phyloP scores from a whole-genome alignment of 2,797 vertebrate genomes.

The Coreius guichenoti region DNA sequence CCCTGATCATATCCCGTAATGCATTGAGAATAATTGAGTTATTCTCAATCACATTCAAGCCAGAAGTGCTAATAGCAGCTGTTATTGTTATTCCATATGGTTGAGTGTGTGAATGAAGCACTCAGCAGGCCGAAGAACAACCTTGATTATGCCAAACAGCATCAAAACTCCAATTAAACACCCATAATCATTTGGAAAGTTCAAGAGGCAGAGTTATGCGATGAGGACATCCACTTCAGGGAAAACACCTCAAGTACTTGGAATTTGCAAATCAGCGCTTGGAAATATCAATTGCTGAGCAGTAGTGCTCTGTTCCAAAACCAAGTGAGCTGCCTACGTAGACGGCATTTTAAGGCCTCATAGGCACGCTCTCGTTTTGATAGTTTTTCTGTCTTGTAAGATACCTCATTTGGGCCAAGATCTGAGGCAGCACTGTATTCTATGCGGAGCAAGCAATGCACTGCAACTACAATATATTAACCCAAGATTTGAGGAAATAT shows the following conservation, averaged over 20 bases:
- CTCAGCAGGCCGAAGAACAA: slow-evolving; percentile 36
- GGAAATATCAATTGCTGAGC: slow-evolving; percentile 35
- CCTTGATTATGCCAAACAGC: slow-evolving; percentile 49
- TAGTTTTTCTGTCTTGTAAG: neutral
- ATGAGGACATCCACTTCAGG: slow-evolving; percentile 56
- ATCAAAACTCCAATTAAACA: slow-evolving; percentile 61
- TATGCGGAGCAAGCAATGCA: neutral
- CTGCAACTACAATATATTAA: neutral
- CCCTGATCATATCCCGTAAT: slow-evolving; percentile 10
- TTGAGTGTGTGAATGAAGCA: slow-evolving; percentile 31
- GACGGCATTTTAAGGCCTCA: neutral
- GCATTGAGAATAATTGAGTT: slow-evolving; percentile 38
- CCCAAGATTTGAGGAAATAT: neutral
- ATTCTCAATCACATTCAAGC: slow-evolving; percentile 7
- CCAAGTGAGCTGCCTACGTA: neutral
- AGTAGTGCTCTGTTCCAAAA: slow-evolving; percentile 31
- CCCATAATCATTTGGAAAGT: slow-evolving; percentile 46
- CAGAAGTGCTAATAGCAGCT: slow-evolving; percentile 23
- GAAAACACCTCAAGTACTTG: slow-evolving; percentile 57
- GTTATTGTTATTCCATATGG: slow-evolving; percentile 42
- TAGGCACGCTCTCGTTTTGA: neutral
- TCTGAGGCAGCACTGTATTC: neutral
- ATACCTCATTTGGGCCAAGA: neutral
- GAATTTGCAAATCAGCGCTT: slow-evolving; percentile 49
- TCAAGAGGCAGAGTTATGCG: slow-evolving; percentile 39